Conservation (phyloP, 2,113 vertebrate species). For the Struthidea cinerea region DNA sequence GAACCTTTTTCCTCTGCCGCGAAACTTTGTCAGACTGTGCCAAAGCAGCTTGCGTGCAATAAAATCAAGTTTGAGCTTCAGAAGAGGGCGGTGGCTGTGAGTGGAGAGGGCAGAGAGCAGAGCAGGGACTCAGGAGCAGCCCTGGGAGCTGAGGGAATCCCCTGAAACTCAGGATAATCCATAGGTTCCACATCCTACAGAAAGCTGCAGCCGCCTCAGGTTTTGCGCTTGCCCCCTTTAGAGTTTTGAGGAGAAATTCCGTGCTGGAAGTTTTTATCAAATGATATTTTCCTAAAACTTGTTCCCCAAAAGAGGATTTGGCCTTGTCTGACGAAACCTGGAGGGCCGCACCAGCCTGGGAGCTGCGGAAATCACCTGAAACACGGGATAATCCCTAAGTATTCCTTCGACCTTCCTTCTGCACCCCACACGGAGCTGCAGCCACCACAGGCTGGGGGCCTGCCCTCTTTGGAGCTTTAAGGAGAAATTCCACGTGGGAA, state of each 20-base stretch:
- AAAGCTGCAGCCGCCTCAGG: too few relatives aligned
- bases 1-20: neutral
- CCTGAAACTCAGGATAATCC: neutral
- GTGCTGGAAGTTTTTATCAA: neutral
- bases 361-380: neutral
- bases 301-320: neutral
- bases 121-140: neutral
- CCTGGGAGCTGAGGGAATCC: neutral
- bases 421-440: too few relatives aligned
- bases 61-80: neutral
- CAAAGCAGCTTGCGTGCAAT: neutral
- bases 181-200: rapidly evolving
- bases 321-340: neutral
- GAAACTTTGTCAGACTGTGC: neutral
- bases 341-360: neutral
- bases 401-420: too few relatives aligned
- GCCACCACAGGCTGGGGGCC: neutral
- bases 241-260: neutral
- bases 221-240: neutral
- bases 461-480: neutral
- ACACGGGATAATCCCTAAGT: neutral
- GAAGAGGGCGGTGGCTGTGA: neutral
- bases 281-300: neutral
- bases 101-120: neutral
- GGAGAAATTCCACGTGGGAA: neutral